These are phyloP conservation scores for Barbus barbus DNA, from an alignment of 2,113 vertebrate genomes.

Conservation along the genomic window DNA sequence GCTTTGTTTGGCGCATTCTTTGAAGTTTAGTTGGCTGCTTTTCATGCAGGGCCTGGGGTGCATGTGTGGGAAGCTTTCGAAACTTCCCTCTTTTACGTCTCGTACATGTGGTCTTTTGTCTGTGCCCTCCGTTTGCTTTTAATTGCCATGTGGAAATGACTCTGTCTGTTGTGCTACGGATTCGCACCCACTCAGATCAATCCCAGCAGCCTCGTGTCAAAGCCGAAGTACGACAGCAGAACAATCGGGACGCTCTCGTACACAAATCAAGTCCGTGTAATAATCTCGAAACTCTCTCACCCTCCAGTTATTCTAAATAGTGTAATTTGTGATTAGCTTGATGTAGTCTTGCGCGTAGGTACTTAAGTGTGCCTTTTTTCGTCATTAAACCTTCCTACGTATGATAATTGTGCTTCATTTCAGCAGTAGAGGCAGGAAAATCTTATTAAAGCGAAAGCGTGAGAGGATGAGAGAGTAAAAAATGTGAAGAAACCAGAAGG, in stretches of 20 bases:
- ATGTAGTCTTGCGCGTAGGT: constrained; percentile 55
- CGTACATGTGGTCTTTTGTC: not conserved
- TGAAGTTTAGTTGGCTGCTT: not conserved
- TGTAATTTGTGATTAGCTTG: constrained; percentile 68
- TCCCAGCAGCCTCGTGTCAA: constrained; percentile 12
- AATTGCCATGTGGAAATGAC: constrained; percentile 34
- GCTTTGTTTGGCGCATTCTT: constrained; percentile 30
- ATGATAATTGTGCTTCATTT: constrained; percentile 72
- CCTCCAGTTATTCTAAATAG: constrained; percentile 66
- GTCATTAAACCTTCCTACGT: constrained; percentile 59
- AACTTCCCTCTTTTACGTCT: not conserved
- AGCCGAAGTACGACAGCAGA: constrained; percentile 30
- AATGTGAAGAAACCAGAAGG: constrained; percentile 28
- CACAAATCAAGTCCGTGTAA: constrained; percentile 57
- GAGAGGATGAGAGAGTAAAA: constrained; percentile 24
- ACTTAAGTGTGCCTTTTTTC: constrained; percentile 48
- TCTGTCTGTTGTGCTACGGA: constrained; percentile 23
- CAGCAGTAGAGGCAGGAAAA: constrained; percentile 69
- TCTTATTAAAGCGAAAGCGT: constrained; percentile 68
- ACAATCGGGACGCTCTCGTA: constrained; percentile 57
- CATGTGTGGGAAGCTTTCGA: constrained; percentile 47
- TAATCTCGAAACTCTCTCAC: constrained; percentile 61
- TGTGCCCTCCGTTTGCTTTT: constrained; percentile 21
- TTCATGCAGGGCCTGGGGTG: not conserved
- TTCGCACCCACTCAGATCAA: constrained; percentile 47